phyloP scores from a whole-genome alignment of 2,888 invertebrate genomes.

The Metacarcinus magister region DNA sequence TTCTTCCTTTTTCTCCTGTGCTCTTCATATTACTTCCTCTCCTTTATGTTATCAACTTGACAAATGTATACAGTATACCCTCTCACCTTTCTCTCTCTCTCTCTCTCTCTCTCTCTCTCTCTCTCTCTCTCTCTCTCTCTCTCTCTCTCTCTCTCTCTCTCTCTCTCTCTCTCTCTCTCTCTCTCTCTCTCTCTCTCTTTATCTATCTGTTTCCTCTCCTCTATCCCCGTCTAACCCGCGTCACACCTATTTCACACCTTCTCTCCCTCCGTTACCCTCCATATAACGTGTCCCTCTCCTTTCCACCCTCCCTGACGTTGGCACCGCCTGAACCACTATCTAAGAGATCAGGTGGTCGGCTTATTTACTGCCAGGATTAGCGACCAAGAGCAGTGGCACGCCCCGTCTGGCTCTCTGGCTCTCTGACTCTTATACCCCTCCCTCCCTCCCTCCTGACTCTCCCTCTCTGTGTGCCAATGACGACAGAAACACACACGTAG shows the following conservation, averaged over 20 bases:
- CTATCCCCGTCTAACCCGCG: not conserved
- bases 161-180: constrained; percentile 22
- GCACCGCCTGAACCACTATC: constrained; percentile 58
- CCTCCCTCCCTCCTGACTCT: not conserved
- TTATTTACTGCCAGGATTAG: constrained; percentile 69
- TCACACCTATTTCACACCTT: constrained; percentile 26
- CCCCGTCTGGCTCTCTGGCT: constrained; percentile 57
- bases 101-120: constrained; percentile 14
- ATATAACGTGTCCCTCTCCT: not conserved
- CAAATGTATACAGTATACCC: too few species aligned
- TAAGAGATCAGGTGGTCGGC: constrained; percentile 61
- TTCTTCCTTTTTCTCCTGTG: too few species aligned
- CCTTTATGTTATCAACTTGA: too few species aligned
- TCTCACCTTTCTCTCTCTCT: constrained; percentile 5
- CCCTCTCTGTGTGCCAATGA: constrained; percentile 62
- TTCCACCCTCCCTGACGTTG: constrained; percentile 14
- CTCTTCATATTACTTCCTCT: too few species aligned
- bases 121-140: not conserved
- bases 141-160: constrained; percentile 27
- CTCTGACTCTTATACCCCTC: not conserved
- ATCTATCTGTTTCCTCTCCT: not conserved
- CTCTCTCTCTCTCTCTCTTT: constrained; percentile 51
- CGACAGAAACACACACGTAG: constrained; percentile 38
- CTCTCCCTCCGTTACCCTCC: constrained; percentile 21
- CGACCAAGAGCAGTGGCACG: constrained; percentile 37